Percentiles rank a stretch among this genome's conserved stretches.
phyloP scores from a whole-genome alignment of 2,113 vertebrate genomes.

The Sakesphorus luctuosus region DNA sequence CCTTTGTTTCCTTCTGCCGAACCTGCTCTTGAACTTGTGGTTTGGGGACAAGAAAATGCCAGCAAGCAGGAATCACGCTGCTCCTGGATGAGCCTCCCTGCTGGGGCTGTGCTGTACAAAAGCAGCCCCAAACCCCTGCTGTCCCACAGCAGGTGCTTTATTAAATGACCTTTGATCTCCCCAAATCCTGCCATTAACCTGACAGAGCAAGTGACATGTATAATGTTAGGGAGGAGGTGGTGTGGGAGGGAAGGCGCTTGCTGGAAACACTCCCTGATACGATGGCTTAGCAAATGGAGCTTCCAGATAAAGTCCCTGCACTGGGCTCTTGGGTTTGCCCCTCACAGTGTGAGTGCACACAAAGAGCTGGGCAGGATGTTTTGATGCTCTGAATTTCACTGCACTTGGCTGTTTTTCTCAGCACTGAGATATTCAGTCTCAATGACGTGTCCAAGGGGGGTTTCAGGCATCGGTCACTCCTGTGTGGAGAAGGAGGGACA shows the following conservation, averaged over 20 bases:
- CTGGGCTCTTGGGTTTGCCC: not conserved
- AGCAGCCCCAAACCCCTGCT: conserved; percentile 27
- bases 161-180: conserved; percentile 6
- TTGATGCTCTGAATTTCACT: conserved; percentile 30
- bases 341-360: not conserved
- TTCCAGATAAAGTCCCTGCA: not conserved
- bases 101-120: not conserved
- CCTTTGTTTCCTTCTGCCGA: conserved; percentile 7
- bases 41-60: conserved; percentile 10
- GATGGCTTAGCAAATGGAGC: not conserved
- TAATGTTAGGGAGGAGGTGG: not conserved
- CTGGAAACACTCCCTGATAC: not conserved
- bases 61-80: not conserved
- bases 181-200: not conserved
- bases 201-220: not conserved
- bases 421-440: not conserved
- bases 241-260: not conserved
- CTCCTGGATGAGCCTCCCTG: conserved; percentile 6
- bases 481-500: conserved; percentile 30
- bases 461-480: conserved; percentile 41
- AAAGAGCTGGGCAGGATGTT: not conserved
- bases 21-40: not conserved
- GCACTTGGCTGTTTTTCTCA: conserved; percentile 33
- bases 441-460: not conserved
- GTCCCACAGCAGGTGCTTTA: not conserved